These are phyloP conservation scores for Chalcosyrphus nemorum DNA, from an alignment of 2,888 invertebrate species.

Conservation along the genomic window DNA sequence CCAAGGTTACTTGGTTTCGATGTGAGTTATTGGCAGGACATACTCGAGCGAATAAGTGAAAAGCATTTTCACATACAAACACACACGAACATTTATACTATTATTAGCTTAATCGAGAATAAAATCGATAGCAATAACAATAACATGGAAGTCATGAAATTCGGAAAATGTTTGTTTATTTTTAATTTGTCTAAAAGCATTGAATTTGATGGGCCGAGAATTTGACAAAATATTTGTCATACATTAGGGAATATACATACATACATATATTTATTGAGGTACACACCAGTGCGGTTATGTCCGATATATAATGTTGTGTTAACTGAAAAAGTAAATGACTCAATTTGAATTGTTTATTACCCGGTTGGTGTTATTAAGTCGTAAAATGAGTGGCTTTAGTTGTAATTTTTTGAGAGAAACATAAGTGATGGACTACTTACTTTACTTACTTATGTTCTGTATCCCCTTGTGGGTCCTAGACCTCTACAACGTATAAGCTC, in stretches of 20 bases:
- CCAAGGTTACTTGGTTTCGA: constrained; percentile 37
- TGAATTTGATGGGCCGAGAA: constrained; percentile 27
- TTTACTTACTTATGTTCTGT: too few species aligned
- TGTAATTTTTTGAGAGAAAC: too few species aligned
- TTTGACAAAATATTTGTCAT: constrained; percentile 40
- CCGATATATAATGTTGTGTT: not conserved
- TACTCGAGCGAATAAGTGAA: constrained; percentile 30
- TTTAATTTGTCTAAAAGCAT: constrained; percentile 67
- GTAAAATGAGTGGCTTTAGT: not conserved
- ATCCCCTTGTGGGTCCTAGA: too few species aligned
- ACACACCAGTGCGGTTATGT: not conserved
- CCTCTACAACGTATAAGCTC: too few species aligned
- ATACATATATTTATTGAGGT: too few species aligned
- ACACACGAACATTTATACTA: constrained; percentile 21
- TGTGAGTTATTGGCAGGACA: constrained; percentile 6
- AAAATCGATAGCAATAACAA: constrained; percentile 59
- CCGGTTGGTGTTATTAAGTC: not conserved
- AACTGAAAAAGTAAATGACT: not conserved
- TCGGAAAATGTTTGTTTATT: constrained; percentile 41
- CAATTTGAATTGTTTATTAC: not conserved
- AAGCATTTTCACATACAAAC: constrained; percentile 7
- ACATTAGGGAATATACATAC: too few species aligned
- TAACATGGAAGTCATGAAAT: constrained; percentile 34
- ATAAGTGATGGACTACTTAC: too few species aligned
- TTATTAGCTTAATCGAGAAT: constrained; percentile 63